Base-by-base conservation (phyloP, 2,113 vertebrate genomes). In the Vulpes vulpes region DNA sequence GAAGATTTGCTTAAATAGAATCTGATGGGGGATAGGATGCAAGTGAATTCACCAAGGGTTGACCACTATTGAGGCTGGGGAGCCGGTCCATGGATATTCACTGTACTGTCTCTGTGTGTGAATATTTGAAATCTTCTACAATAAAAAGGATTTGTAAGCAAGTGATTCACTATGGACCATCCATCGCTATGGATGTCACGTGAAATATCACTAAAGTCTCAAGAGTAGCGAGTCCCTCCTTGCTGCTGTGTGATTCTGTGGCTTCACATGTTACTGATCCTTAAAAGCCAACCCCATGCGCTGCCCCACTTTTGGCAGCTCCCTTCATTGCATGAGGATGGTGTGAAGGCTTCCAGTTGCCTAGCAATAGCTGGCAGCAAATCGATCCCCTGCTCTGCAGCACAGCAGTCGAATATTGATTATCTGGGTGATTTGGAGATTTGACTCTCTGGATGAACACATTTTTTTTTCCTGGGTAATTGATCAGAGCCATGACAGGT, bases 291-390 rank as follows among this genome's bases (percentile, higher is more conserved):
- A 96, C 76, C 90, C 4, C n/a, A 23, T 14, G 82, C 27, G 89
- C 76, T 55, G 89, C 15, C 74, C 76, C 17, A 23, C 96, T 55
- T 23, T 87, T 38, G 6, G 9, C 5, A 9, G 55, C 4, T 53
- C 11, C 30, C 51, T 59, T 59, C 11, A 22, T 62, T 32, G 17
- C 74, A 32, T 15, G 27, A 80, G 82, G 79, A 49, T 0, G 0
- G 51, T 16, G 53, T 64, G 53, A 27, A 93, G 69, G 89, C 83
- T 96, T 97, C 96, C 32, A 0, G 96, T 97, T 98, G 97, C 97
- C 96, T 98, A 96, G 97, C 84, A 69, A 95, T 92, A 90, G 51
- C 95, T 95, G 96, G 96, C 95, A 85, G 94, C 51, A 76, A 95
- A 71, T 96, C n/a, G 2, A 96, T 94, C 74, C 89, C 38, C 65